Evolutionary conservation across 2,113 vertebrate genomes (phyloP).

Genomic region (Isurus oxyrinchus): DNA sequence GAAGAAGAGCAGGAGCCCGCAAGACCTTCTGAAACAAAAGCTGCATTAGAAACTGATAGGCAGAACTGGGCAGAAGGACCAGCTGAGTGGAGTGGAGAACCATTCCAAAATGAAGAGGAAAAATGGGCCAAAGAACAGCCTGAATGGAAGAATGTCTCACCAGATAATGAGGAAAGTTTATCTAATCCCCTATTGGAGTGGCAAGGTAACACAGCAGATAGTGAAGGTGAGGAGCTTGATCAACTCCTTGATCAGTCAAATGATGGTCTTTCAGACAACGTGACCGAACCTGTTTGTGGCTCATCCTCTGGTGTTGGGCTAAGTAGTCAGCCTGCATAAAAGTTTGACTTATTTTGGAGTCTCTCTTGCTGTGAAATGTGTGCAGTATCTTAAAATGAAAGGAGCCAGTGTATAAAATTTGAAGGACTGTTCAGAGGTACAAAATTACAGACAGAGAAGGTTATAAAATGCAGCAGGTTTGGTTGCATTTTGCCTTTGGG

Average conservation of each 20-base stretch:
- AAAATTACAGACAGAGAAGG: slow-evolving; percentile 26
- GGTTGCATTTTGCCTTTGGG: slow-evolving; percentile 25
- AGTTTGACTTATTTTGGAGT: slow-evolving; percentile 23
- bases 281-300: slow-evolving; percentile 64
- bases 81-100: slow-evolving; percentile 50
- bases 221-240: slow-evolving; percentile 66
- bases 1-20: slow-evolving; percentile 71
- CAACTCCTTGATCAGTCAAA: slow-evolving; percentile 41
- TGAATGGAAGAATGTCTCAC: slow-evolving; percentile 56
- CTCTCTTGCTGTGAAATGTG: slow-evolving; percentile 34
- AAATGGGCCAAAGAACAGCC: slow-evolving; percentile 72
- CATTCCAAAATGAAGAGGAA: slow-evolving; percentile 69
- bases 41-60: slow-evolving; percentile 54
- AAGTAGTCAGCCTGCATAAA: slow-evolving; percentile 69
- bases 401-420: slow-evolving; percentile 36
- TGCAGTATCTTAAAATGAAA: slow-evolving; percentile 36
- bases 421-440: slow-evolving; percentile 37
- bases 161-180: slow-evolving; percentile 62
- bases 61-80: slow-evolving; percentile 52
- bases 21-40: slow-evolving; percentile 57
- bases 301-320: slow-evolving; percentile 65
- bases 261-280: slow-evolving; percentile 53
- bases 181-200: slow-evolving; percentile 63
- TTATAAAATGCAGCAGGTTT: slow-evolving; percentile 24
- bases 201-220: slow-evolving; percentile 69